Evolutionary conservation across 2,797 vertebrate species (phyloP), one percentile per base, ranked within the genome.

Genomic region (Pseudomugil gertrudae): DNA sequence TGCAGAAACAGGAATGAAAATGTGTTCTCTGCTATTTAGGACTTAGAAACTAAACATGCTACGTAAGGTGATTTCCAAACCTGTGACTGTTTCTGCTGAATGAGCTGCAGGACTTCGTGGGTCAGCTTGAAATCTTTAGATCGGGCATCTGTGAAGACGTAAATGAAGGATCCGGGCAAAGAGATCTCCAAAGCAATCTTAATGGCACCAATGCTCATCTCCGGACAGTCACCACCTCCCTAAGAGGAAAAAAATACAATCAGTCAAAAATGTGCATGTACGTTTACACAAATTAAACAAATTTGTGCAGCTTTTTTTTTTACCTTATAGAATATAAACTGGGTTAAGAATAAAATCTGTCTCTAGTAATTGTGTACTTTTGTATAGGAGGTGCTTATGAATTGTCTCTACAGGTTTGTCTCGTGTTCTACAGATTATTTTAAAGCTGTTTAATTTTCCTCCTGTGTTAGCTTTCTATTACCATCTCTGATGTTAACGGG

Each of bases 201-300:
- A 82, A 99, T 99, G 78, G 98, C 98, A 13, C 97, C 97, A 0
- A 99, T 95, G 88, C 98, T 99, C 98, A 99, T 99, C 91, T 99
- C 98, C 15, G 98, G 98, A 89, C 98, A 99, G 79, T 99, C 98
- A 9, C 98, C 98, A 32, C 98, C 98, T 63, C 98, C 98, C 97
- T 99, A 88, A 81, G 69, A 47, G 70, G 24, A 0, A 81, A 10
- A 29, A 13, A 40, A 13, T 24, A 48, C 62, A 62, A 62, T 76
- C 56, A 61, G 63, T 47, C 72, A 48, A 69, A 19, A 19, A 32
- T 57, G 27, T 27, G 19, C 8, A 5, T 19, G 1, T 15, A 9
- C 5, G 40, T 8, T 1, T 19, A 5, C 19, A 3, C 11, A 48
- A 24, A 48, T 14, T 14, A 48, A 24, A 4, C 2, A 48, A 48